Conservation (phyloP, 2,888 invertebrate genomes). For the Zelleria hepariella region DNA sequence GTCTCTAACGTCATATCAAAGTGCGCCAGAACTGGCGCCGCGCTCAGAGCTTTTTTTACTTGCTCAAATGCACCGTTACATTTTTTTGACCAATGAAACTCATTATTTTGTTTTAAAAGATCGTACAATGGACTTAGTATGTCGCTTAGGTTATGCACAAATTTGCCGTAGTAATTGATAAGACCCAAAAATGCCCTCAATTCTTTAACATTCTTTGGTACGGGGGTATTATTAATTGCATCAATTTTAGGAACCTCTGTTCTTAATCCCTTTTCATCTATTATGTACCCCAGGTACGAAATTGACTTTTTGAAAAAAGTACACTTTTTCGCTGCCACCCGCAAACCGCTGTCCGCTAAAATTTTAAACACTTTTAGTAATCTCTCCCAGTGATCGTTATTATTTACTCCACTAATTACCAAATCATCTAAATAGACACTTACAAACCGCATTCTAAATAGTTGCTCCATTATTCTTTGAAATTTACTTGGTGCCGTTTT, state of each 20-base stretch:
- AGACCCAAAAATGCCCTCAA: constrained; percentile 17
- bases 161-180: constrained; percentile 19
- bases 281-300: constrained; percentile 16
- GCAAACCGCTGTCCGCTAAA: constrained; percentile 7
- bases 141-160: constrained; percentile 14
- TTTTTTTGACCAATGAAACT: neutral
- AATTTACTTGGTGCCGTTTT: constrained; percentile 10
- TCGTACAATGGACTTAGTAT: constrained; percentile 14
- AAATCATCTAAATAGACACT: constrained; percentile 12
- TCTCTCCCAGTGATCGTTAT: constrained; percentile 2
- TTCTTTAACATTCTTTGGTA: constrained; percentile 12
- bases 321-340: constrained; percentile 15
- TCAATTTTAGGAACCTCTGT: constrained; percentile 14
- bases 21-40: constrained; percentile 14
- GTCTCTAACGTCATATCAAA: constrained; percentile 14
- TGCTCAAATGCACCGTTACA: constrained; percentile 12
- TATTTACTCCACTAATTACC: constrained; percentile 1
- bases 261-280: constrained; percentile 13
- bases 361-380: constrained; percentile 9
- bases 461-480: constrained; percentile 11
- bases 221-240: constrained; percentile 11
- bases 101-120: constrained; percentile 13
- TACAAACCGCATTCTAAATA: constrained; percentile 9
- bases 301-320: constrained; percentile 16
- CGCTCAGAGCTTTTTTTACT: constrained; percentile 13